These are phyloP conservation scores for Mythimna ferrago DNA, from an alignment of 2,888 invertebrate species.

Conservation along the genomic window DNA sequence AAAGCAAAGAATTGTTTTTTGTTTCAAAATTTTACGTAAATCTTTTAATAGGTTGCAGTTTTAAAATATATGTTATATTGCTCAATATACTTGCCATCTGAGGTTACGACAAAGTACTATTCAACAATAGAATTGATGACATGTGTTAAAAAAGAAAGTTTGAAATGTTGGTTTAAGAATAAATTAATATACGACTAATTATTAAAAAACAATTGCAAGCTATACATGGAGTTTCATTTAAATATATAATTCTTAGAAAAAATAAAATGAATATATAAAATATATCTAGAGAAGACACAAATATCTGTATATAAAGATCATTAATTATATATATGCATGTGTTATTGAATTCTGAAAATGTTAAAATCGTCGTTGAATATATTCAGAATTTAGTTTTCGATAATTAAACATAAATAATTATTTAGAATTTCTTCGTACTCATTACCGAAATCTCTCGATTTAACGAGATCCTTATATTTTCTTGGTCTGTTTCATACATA, in stretches of 20 bases:
- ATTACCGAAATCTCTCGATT: no score
- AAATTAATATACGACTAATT: neutral
- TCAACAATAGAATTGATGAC: neutral
- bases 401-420: neutral
- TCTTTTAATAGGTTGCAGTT: constrained; percentile 6
- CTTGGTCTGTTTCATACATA: neutral
- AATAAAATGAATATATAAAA: neutral
- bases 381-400: no score
- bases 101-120: neutral
- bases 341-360: neutral
- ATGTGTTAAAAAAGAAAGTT: neutral
- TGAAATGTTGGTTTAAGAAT: neutral
- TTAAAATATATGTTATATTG: neutral
- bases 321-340: no score
- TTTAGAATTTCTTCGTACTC: neutral
- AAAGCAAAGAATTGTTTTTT: neutral
- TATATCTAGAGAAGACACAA: no score
- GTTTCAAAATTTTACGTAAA: constrained; percentile 12
- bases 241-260: neutral
- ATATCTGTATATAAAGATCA: no score
- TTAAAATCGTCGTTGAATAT: neutral
- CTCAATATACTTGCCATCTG: no score
- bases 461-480: neutral
- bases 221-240: neutral
- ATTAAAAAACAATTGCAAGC: neutral